Conservation (phyloP, 2,888 invertebrate genomes). For the Scaptomyza flava region DNA sequence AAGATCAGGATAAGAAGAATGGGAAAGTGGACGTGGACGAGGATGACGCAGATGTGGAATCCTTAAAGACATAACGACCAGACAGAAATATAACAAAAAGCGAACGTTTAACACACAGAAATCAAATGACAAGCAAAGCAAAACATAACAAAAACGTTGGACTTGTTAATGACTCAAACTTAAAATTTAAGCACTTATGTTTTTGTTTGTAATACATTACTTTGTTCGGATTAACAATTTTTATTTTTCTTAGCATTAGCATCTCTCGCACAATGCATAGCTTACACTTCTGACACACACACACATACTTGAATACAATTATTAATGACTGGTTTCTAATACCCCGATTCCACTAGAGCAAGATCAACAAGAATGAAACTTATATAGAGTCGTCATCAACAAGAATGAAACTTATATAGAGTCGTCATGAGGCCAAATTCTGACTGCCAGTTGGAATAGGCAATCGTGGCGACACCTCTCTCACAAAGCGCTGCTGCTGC, state of each 20-base stretch:
- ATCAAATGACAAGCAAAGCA: slow-evolving; percentile 16
- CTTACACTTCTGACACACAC: slow-evolving; percentile 17
- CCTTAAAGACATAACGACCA: slow-evolving; percentile 62
- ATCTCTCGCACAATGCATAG: slow-evolving; percentile 16
- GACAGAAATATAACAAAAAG: slow-evolving; percentile 32
- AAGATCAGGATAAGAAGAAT: slow-evolving; percentile 1
- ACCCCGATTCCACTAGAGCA: too few species aligned
- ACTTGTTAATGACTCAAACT: slow-evolving; percentile 61
- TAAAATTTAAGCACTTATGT: slow-evolving; percentile 57
- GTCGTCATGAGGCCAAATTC: too few species aligned
- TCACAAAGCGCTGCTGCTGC: too few species aligned
- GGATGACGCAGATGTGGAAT: slow-evolving; percentile 16
- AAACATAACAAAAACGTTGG: slow-evolving; percentile 19
- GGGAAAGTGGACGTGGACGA: not conserved
- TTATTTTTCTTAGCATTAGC: slow-evolving; percentile 20
- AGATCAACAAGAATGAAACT: too few species aligned
- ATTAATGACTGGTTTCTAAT: slow-evolving; percentile 66
- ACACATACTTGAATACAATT: slow-evolving; percentile 21
- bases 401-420: too few species aligned
- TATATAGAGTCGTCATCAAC: too few species aligned
- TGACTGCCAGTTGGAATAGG: too few species aligned
- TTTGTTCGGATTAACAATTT: slow-evolving; percentile 31
- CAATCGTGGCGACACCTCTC: too few species aligned
- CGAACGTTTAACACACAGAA: slow-evolving; percentile 46
- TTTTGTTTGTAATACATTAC: slow-evolving; percentile 25